A percentile compares a stretch with the other conserved stretches of the same genome.
Evolutionary conservation across 2,888 invertebrate species (phyloP).

Genomic region (Geophilus truncorum): DNA sequence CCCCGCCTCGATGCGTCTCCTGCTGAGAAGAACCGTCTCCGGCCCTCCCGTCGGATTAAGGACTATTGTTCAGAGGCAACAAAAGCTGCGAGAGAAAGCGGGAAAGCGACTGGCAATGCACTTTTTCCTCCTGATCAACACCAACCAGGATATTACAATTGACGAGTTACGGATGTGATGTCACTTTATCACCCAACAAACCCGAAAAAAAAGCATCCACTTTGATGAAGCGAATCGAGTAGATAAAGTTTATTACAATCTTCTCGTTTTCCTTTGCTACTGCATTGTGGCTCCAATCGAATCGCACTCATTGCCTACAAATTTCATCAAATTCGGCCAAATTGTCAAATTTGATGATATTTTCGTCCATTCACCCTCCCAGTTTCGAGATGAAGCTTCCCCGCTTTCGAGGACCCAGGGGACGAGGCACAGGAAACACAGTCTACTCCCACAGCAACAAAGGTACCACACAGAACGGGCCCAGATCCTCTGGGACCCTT

Average conservation of each 20-base stretch:
- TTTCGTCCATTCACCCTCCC: background rate
- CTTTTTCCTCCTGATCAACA: constrained; percentile 5
- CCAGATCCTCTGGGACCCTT: constrained; percentile 15
- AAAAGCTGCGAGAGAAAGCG: background rate
- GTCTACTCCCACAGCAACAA: constrained; percentile 20
- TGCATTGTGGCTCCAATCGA: background rate
- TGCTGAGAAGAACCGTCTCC: constrained; percentile 10
- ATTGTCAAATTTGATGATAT: constrained; percentile 18
- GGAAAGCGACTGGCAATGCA: constrained; percentile 7
- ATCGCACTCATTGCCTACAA: background rate
- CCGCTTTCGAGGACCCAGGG: background rate
- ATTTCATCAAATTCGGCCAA: background rate
- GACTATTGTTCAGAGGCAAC: constrained; percentile 5
- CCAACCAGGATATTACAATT: constrained; percentile 18
- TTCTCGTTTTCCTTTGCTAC: background rate
- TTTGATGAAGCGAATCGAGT: background rate
- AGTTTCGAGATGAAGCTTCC: background rate
- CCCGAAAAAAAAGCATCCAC: background rate
- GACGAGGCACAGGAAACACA: background rate
- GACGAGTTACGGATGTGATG: constrained; percentile 16
- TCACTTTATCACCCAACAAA: background rate
- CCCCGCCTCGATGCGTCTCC: constrained; percentile 25
- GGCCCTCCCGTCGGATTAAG: constrained; percentile 25
- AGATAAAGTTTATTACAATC: background rate
- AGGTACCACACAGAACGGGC: constrained; percentile 21